Evolutionary conservation across 1,140 invertebrate genomes (phyloP).

Genomic region (Berghia stephanieae): DNA sequence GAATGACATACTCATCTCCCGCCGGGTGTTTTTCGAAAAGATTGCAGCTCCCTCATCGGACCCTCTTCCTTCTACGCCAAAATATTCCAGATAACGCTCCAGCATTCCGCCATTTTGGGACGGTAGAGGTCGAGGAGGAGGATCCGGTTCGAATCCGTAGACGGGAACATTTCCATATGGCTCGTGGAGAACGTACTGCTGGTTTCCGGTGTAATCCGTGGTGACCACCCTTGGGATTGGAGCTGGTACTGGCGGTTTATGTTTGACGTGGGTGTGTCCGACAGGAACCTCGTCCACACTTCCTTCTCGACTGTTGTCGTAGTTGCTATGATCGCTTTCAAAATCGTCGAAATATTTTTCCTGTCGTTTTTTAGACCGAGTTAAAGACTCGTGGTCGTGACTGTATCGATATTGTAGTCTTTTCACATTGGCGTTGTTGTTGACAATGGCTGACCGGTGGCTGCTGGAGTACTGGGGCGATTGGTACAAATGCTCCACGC

Average conservation of each 20-base stretch:
- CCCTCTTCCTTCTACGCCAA: slow-evolving; percentile 14
- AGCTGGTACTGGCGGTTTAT: background rate
- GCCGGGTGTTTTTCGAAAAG: too few relatives aligned
- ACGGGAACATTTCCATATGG: slow-evolving; percentile 18
- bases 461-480: background rate
- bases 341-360: background rate
- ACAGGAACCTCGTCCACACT: background rate
- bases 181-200: slow-evolving; percentile 27
- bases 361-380: background rate
- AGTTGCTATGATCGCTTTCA: slow-evolving; percentile 24
- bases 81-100: slow-evolving; percentile 32
- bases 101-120: slow-evolving; percentile 35
- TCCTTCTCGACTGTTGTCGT: slow-evolving; percentile 8
- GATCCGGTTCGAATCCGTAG: slow-evolving; percentile 16
- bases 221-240: background rate
- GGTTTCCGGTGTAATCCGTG: background rate
- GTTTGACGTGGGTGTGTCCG: background rate
- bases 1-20: too few relatives aligned
- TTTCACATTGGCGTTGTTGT: too few relatives aligned
- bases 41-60: too few relatives aligned
- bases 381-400: too few relatives aligned
- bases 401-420: too few relatives aligned
- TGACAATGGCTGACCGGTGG: too few relatives aligned
- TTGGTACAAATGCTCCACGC: slow-evolving; percentile 37
- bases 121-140: slow-evolving; percentile 22